These are phyloP conservation scores for Leptinotarsa peninsularis DNA, from an alignment of 2,888 invertebrate genomes.

Conservation along the genomic window DNA sequence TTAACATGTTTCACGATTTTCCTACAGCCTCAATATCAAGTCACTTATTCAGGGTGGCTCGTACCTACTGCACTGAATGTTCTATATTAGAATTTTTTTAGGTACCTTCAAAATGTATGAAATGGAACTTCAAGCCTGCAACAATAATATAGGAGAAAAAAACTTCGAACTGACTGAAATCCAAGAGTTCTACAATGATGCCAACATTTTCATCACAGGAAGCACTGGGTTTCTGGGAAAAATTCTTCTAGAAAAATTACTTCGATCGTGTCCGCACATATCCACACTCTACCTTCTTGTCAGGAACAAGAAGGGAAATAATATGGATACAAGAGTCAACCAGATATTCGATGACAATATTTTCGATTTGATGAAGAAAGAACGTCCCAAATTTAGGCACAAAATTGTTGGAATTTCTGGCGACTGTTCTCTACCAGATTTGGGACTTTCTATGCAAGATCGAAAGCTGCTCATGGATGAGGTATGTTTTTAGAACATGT, in stretches of 20 bases:
- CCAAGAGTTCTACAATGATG: slow-evolving; percentile 62
- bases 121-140: background rate
- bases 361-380: slow-evolving; percentile 69
- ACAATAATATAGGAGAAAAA: background rate
- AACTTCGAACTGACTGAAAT: slow-evolving; percentile 49
- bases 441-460: slow-evolving; percentile 73
- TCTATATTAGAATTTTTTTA: background rate
- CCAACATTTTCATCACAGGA: slow-evolving; percentile 65
- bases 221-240: slow-evolving; percentile 71
- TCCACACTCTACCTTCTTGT: slow-evolving; percentile 70
- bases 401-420: slow-evolving; percentile 70
- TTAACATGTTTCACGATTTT: too few species aligned
- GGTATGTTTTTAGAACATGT: slow-evolving; percentile 22
- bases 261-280: slow-evolving; percentile 70
- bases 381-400: slow-evolving; percentile 74
- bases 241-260: slow-evolving; percentile 72
- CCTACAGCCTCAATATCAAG: too few species aligned
- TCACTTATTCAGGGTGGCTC: too few species aligned
- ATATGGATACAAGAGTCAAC: slow-evolving; percentile 74
- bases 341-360: slow-evolving; percentile 77
- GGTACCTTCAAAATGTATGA: background rate
- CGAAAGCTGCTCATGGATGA: slow-evolving; percentile 61
- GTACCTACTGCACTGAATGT: too few species aligned
- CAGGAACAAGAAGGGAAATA: slow-evolving; percentile 73
- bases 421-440: slow-evolving; percentile 72